These are phyloP conservation scores for Platalea minor DNA, from an alignment of 2,797 vertebrate species.

Conservation along the genomic window DNA sequence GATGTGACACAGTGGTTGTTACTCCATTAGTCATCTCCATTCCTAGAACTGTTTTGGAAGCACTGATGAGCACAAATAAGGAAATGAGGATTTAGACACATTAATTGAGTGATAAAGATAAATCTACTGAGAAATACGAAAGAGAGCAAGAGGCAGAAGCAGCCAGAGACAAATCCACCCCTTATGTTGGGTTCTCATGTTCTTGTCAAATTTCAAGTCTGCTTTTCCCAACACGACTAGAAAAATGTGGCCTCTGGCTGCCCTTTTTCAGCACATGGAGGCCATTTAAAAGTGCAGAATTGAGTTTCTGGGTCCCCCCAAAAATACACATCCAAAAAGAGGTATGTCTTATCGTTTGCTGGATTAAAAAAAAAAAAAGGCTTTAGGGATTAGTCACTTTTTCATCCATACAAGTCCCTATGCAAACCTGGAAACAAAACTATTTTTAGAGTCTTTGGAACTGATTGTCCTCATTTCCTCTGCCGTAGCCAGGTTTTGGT, in stretches of 20 bases:
- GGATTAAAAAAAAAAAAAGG: neutral
- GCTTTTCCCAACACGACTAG: neutral
- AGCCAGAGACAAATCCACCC: neutral
- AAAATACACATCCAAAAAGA: neutral
- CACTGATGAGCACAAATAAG: neutral
- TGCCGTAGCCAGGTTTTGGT: neutral
- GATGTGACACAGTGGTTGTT: neutral
- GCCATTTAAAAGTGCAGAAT: neutral
- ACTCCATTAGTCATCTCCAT: neutral
- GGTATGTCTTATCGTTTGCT: neutral
- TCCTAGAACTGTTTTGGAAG: neutral
- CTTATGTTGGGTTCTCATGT: neutral
- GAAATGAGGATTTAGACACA: neutral
- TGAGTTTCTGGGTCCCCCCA: neutral
- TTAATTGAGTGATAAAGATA: neutral
- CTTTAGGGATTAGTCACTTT: neutral
- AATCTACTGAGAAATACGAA: neutral
- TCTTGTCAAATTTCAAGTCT: neutral
- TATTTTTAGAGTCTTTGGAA: neutral
- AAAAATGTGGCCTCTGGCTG: constrained; percentile 47
- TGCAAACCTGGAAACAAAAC: neutral
- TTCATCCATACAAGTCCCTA: neutral
- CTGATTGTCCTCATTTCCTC: neutral
- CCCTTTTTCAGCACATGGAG: constrained; percentile 20
- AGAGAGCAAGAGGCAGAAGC: neutral